Base-by-base conservation (phyloP, 2,888 invertebrate genomes). In the Griposia aprilina region DNA sequence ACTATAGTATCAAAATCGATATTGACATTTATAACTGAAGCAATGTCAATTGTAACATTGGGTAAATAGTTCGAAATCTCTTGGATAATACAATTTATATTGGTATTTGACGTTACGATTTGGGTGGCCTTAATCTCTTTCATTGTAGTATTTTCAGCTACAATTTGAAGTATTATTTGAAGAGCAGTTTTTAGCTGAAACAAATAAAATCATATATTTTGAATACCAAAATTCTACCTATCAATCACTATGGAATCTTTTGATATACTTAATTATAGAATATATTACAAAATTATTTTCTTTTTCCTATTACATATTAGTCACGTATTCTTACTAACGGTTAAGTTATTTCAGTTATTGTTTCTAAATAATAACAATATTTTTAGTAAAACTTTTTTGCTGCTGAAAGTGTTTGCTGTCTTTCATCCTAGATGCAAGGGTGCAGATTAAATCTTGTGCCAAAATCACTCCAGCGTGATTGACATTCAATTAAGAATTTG, bases 111-210 rank as follows among this genome's bases (percentile, higher is more conserved):
- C 11, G 85, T 88, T 23, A 90, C 76, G 23, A 90, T 74, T 86
- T 93, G 87, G 6, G 80, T 89, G 0, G 90, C 76, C 78, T 87
- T 90, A n/a, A 94, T 81, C 41, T 66, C 62, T 17, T 84, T 82
- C 11, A 82, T 60, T 4, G 57, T 50, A 17, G 82, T 74, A 75
- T 94, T 94, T 72, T 94, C 93, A 5, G 86, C 83, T 55, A 94
- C 83, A 11, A 94, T 90, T 92, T 94, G 94, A 6, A 94, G 74
- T 30, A 90, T 90, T 67, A 93, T 83, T 79, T 91, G 89, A 3
- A 94, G 69, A n/a, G 91, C 92, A 45, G 89, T 88, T 80, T 91
- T 87, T 0, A 93, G 55, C 94, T 94, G 83, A 74, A 92, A 91
- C 41, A 1, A 55, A 50, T 11, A 23, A 41, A 2, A 76, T 55